Base-by-base conservation (phyloP, 2,888 invertebrate species). In the Melikaiella ostensackeni region DNA sequence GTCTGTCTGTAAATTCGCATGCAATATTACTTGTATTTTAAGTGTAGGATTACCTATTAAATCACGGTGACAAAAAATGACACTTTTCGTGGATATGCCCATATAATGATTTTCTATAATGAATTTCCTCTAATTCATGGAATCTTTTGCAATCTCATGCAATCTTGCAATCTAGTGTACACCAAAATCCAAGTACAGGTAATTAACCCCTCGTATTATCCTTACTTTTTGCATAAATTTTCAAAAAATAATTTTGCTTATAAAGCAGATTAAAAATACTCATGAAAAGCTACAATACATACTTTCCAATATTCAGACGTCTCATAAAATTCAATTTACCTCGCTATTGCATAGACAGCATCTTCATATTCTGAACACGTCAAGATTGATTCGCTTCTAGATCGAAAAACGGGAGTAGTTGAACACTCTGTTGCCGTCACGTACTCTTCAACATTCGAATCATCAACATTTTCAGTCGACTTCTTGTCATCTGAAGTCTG, bases 341-440 rank as follows among this genome's bases (percentile, higher is more conserved):
- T 80, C 75, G 81, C 77, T 76, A 79, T 75, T 75, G 76, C 75
- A 77, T 79, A 74, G 79, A 79, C 77, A 61, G 82, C 93, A 59
- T 92, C 92, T 79, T 94, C 94, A 82, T 94, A 94, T 88, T 94
- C 94, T 1, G 95, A 95, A 16, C 94, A 95, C 0, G 95, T 95
- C 86, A 94, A 94, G 90, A 95, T 95, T 2, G 95, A 95, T 27
- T 94, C 95, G 38, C 95, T 95, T 77, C 94, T 92, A 8, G 95
- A 95, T 78, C 87, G 85, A 50, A 84, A 83, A 59, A 87, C 84
- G 35, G 91, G 94, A 38, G 94, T 94, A 7, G 94, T 93, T 63
- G 95, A 94, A 85, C 94, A 94, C 85, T 95, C 95, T 0, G 95
- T 95, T 19, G 95, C 95, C 3, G 95, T 95, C 46, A 93, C 92